These are phyloP conservation scores for Pseudomyrmex dendroicus DNA, from an alignment of 1,140 invertebrate species.

Conservation along the genomic window DNA sequence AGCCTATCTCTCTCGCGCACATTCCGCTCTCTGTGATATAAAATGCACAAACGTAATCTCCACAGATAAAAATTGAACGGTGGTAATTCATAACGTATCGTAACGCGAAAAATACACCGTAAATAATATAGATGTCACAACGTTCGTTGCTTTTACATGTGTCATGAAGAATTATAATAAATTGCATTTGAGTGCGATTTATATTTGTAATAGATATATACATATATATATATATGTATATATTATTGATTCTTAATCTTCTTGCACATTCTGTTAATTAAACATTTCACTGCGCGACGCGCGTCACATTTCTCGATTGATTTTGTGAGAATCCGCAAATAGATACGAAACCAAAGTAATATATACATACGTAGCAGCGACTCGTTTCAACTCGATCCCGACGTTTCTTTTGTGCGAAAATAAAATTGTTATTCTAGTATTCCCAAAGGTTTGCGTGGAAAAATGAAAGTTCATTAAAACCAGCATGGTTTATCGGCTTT, in stretches of 20 bases:
- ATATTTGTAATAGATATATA: too few species aligned
- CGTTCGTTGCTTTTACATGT: neutral
- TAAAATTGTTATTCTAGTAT: constrained; percentile 63
- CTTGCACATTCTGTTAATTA: neutral
- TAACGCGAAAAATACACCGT: neutral
- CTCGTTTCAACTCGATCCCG: constrained; percentile 38
- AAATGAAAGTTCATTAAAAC: constrained; percentile 73
- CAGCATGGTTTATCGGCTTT: constrained; percentile 72
- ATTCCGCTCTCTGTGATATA: neutral
- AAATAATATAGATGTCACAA: neutral
- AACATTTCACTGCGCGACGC: neutral
- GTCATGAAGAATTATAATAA: neutral
- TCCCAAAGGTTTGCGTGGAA: constrained; percentile 67
- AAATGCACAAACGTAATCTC: neutral
- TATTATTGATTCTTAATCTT: constrained; percentile 8
- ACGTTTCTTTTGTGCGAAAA: constrained; percentile 53
- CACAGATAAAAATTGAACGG: neutral
- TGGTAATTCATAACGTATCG: neutral
- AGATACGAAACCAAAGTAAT: constrained; percentile 43
- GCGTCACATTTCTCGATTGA: constrained; percentile 11
- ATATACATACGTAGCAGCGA: constrained; percentile 14
- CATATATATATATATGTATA: neutral
- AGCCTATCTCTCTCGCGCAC: neutral
- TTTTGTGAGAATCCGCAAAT: constrained; percentile 39
- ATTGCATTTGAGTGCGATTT: neutral